Evolutionary conservation across 2,113 vertebrate genomes (phyloP), one percentile per base, ranked within the genome.

Genomic region (Albula glossodonta): DNA sequence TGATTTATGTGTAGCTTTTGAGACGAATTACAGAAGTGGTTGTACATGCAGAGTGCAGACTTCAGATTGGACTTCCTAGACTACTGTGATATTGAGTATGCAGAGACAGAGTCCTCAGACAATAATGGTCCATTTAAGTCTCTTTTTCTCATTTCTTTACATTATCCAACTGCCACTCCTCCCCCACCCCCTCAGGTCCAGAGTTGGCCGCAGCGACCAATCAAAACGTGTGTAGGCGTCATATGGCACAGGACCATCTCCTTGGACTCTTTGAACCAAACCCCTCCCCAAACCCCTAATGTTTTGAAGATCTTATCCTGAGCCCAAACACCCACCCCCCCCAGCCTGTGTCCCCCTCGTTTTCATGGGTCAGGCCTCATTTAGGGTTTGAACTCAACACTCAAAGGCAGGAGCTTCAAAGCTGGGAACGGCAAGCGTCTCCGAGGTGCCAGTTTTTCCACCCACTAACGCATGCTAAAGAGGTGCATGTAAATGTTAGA

Each of bases 381-480:
- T 25, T n/a, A 51, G 31, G 84, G 51, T 79, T 80, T 56, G 60
- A 85, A 89, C 81, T 78, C 89, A 84, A 11, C 70, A 85, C 88
- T 91, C 84, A 77, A 91, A 90, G 80, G 85, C 83, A 49, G 79
- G 77, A 84, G 89, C 90, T 90, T 90, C 91, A 92, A 93, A 92
- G 90, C 89, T 22, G n/a, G 50, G 84, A 84, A 57, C 22, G 66
- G 86, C 88, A 88, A 90, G 88, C 70, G 84, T 86, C 91, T 88
- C 86, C 77, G 86, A 85, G 84, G 53, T 70, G 63, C 22, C 82
- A 74, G 53, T 88, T 83, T 90, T 49, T 87, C 86, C 86, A 79
- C 86, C 82, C 25, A 48, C 90, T 89, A 89, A 90, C 89, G 88
- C 87, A 90, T 86, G 88, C 83, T 89, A 87, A 93, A 92, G 88